These are phyloP conservation scores for Bibio marci DNA, from an alignment of 2,888 invertebrate genomes.

Conservation along the genomic window DNA sequence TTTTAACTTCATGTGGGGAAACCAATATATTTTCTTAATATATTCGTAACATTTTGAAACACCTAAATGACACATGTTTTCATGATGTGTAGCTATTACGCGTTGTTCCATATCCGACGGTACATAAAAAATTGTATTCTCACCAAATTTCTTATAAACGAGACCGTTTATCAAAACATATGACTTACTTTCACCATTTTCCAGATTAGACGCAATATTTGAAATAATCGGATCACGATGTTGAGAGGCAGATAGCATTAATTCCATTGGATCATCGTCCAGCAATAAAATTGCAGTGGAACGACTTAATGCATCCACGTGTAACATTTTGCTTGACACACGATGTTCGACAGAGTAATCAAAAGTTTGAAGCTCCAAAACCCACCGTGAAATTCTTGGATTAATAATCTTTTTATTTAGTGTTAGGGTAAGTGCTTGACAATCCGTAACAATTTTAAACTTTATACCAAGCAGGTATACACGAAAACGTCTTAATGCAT, in stretches of 20 bases:
- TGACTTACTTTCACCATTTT: no score
- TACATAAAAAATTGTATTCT: conserved; percentile 7
- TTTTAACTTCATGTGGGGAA: conserved; percentile 14
- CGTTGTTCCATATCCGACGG: conserved; percentile 1
- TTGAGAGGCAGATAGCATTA: no score
- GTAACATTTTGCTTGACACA: no score
- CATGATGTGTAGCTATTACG: conserved; percentile 11
- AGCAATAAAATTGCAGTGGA: no score
- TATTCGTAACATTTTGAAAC: conserved; percentile 11
- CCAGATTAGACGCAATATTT: no score
- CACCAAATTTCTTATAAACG: conserved; percentile 1
- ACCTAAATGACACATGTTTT: conserved; percentile 14
- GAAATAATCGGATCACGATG: no score
- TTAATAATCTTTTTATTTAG: conserved; percentile 12
- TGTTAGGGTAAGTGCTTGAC: conserved; percentile 13
- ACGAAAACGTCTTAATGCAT: conserved; percentile 12
- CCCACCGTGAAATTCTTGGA: conserved; percentile 13
- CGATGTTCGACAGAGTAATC: conserved; percentile 12
- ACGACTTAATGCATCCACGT: no score
- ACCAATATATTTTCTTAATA: conserved; percentile 13
- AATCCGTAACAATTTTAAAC: conserved; percentile 17
- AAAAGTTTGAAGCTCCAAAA: conserved; percentile 10
- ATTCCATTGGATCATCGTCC: no score
- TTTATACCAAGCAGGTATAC: conserved; percentile 13
- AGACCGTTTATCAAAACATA: no score